Base-by-base conservation (phyloP, 2,888 invertebrate genomes). In the Odontothrips loti region DNA sequence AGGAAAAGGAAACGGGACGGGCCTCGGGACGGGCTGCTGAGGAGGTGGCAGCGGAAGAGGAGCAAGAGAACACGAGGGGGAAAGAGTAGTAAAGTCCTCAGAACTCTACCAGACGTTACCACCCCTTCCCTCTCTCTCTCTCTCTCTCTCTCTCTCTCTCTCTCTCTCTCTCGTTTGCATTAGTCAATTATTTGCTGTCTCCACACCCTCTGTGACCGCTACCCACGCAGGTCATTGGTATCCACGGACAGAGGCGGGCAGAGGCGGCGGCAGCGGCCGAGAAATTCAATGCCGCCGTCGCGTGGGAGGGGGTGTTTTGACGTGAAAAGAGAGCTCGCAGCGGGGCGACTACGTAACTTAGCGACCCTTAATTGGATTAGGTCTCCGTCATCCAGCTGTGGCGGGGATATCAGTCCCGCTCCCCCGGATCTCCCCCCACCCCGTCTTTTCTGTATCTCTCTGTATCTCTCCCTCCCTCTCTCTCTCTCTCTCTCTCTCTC, bases 1-100 rank as follows among this genome's bases (percentile, higher is more conserved):
- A 51, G 58, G 79, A 80, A 78, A 82, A 80, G 51, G 81, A 80
- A 63, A 80, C n/a, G 80, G 80, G 78, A 29, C 47, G 81, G 47
- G n/a, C n/a, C n/a, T 34, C 63, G 29, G 75, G 47, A 80, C n/a
- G 63, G 34, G 58, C 17, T 48, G n/a, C n/a, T n/a, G n/a, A n/a
- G n/a, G n/a, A n/a, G n/a, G n/a, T 27, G 23, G 79, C 47, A 48
- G 47, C 23, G 78, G 43, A 10, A 80, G 47, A 9, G 79, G 34
- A 23, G 27, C 23, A 58, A 78, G 79, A 81, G 15, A 68, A 27
- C 47, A 15, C 34, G 34, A 43, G n/a, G n/a, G n/a, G n/a, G n/a
- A 43, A 43, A 43, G 34, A 6, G 34, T 2, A 43, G 34, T 43
- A 43, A 43, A 43, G 34, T 43, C 34, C 34, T 43, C 34, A 6